Base-by-base conservation (phyloP, 2,113 vertebrate species). In the Urocitellus parryii region DNA sequence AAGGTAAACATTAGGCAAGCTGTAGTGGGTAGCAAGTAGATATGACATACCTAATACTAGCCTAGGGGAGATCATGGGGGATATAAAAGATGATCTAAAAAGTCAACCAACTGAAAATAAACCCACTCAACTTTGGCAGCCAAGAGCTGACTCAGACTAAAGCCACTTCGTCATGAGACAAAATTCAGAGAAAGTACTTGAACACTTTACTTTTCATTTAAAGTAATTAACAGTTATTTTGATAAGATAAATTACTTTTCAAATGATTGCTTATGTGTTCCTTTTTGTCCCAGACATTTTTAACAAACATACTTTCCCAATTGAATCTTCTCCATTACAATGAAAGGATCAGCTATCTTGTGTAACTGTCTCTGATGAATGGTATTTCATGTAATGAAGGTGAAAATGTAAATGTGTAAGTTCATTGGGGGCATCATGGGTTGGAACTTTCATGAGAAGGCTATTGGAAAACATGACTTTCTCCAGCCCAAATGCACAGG, bases 171-270 rank as follows among this genome's bases (percentile, higher is more conserved):
- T 37, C 8, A 32, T 58, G 13, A 90, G 42, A 68, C 3, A n/a
- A 65, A 95, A 87, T 37, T 81, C 12, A 58, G 42, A 67, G 68
- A 94, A 67, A 48, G 4, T 67, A 83, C 9, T 8, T 8, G 67
- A 83, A 91, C 74, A 61, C 8, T 61, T 16, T 63, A 73, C 42
- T 61, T 65, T 5, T 25, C 51, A 34, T 37, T 53, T 80, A n/a
- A 82, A 82, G 27, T 85, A 39, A 73, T 58, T 65, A 39, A 63
- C 10, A 70, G 39, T 67, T 73, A 83, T 74, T 91, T 97, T 81
- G 27, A 9, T 90, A 82, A 79, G 58, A 45, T 51, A 87, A 68
- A 20, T 37, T 20, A 85, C n/a, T 13, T 4, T 82, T 89, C 37
- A 82, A 13, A 77, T 58, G 8, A 8, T 73, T 42, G 29, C 25